phyloP scores from a whole-genome alignment of 2,113 vertebrate species.

The Labrus mixtus region DNA sequence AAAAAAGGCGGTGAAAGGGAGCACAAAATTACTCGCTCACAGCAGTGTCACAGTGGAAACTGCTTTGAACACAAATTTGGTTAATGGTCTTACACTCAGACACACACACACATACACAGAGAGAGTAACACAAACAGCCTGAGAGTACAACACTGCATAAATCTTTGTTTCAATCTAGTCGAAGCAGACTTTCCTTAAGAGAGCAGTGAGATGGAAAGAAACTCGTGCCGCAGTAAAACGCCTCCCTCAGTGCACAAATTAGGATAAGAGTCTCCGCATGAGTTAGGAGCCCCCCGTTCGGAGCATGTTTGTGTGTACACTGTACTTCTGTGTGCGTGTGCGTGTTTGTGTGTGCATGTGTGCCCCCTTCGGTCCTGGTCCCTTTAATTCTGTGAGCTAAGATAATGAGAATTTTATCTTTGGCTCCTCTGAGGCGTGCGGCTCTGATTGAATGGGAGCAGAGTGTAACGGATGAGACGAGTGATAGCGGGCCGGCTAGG shows the following conservation, averaged over 20 bases:
- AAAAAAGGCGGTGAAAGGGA: conserved; percentile 33
- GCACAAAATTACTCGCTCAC: conserved; percentile 52
- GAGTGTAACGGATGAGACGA: conserved; percentile 83
- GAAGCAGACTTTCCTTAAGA: conserved; percentile 56
- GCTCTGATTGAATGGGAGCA: conserved; percentile 84
- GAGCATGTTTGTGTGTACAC: conserved; percentile 28
- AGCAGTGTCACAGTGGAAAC: conserved; percentile 61
- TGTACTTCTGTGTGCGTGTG: conserved; percentile 41
- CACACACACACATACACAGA: neutral
- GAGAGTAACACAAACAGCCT: conserved; percentile 44
- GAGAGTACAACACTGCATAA: conserved; percentile 42
- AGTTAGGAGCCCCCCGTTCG: conserved; percentile 43
- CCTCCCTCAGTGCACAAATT: conserved; percentile 60
- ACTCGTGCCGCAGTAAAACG: conserved; percentile 51
- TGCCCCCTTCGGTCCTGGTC: conserved; percentile 45
- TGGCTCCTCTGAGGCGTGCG: conserved; percentile 72
- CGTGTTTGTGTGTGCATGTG: conserved; percentile 25
- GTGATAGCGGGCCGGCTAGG: conserved; percentile 73
- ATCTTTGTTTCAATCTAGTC: conserved; percentile 62
- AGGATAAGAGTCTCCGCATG: conserved; percentile 53
- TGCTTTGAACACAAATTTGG: conserved; percentile 65
- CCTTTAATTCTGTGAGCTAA: conserved; percentile 81
- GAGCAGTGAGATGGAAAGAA: conserved; percentile 60
- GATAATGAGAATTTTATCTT: conserved; percentile 87
- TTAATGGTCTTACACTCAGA: conserved; percentile 51